A percentile compares a stretch with the other conserved stretches of the same genome.
Evolutionary conservation across 1,140 invertebrate species (phyloP).

Genomic region (Dendrolimus kikuchii): DNA sequence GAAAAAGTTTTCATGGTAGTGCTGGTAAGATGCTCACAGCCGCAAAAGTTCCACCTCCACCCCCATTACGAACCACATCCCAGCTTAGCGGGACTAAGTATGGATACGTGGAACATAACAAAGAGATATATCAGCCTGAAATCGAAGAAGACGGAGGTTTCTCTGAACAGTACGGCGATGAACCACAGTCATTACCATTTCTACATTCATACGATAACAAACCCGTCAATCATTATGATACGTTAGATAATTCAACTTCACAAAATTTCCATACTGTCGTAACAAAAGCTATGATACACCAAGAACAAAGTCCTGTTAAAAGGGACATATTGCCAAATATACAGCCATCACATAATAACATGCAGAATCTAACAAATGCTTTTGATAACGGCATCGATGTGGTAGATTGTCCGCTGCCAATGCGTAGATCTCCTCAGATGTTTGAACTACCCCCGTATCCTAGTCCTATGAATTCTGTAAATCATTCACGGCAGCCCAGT

Average conservation of each 20-base stretch:
- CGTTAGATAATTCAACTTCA: slow-evolving; percentile 49
- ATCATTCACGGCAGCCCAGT: slow-evolving; percentile 88
- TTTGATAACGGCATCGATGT: slow-evolving; percentile 74
- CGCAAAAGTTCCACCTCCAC: slow-evolving; percentile 89
- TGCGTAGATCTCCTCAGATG: slow-evolving; percentile 51
- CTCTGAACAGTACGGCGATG: slow-evolving; percentile 70
- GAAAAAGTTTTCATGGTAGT: slow-evolving; percentile 91
- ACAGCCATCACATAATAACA: slow-evolving; percentile 41
- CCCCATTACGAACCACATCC: slow-evolving; percentile 89
- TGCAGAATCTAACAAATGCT: slow-evolving; percentile 54
- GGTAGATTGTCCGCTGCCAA: slow-evolving; percentile 69
- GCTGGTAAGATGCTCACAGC: slow-evolving; percentile 84
- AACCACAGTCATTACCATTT: slow-evolving; percentile 79
- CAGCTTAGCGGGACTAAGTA: slow-evolving; percentile 82
- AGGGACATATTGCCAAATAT: slow-evolving; percentile 41
- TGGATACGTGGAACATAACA: slow-evolving; percentile 69
- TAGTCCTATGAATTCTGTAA: slow-evolving; percentile 79
- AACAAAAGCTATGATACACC: slow-evolving; percentile 86
- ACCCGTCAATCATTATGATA: slow-evolving; percentile 42
- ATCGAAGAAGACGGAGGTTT: slow-evolving; percentile 63
- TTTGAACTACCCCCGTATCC: slow-evolving; percentile 86
- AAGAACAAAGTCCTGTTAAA: slow-evolving; percentile 81
- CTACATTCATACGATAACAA: slow-evolving; percentile 72
- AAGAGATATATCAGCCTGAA: slow-evolving; percentile 68
- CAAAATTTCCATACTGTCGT: slow-evolving; percentile 77